phyloP scores from a whole-genome alignment of 2,113 vertebrate genomes.

The Ctenodactylus gundi region DNA sequence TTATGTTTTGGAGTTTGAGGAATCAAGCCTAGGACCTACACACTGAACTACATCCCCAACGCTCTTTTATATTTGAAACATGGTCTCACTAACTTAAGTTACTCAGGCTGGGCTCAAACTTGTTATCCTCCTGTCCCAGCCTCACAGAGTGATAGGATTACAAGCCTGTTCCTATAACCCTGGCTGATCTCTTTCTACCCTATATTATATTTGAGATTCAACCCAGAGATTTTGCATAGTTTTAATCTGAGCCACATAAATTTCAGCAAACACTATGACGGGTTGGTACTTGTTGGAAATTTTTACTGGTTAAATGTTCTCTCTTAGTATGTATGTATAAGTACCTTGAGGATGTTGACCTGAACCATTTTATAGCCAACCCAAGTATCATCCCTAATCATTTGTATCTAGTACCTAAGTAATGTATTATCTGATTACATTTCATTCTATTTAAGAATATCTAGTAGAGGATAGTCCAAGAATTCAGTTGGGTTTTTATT shows the following conservation, averaged over 20 bases:
- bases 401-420: constrained; percentile 17
- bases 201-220: not conserved
- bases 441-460: not conserved
- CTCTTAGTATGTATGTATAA: not conserved
- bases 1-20: too few species aligned
- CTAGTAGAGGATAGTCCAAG: not conserved
- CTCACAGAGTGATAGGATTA: too few species aligned
- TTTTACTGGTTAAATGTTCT: not conserved
- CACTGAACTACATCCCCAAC: too few species aligned
- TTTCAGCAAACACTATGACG: not conserved
- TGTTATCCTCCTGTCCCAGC: too few species aligned
- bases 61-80: too few species aligned
- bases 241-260: not conserved
- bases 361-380: not conserved
- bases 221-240: not conserved
- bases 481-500: not conserved
- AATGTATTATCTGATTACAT: constrained; percentile 25
- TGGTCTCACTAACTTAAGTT: too few species aligned
- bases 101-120: too few species aligned
- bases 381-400: not conserved
- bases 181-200: too few species aligned
- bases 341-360: not conserved
- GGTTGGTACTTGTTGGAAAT: not conserved
- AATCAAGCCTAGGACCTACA: too few species aligned
- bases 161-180: too few species aligned